Conservation (phyloP, 2,888 invertebrate species). For the Schizaphis graminum region DNA sequence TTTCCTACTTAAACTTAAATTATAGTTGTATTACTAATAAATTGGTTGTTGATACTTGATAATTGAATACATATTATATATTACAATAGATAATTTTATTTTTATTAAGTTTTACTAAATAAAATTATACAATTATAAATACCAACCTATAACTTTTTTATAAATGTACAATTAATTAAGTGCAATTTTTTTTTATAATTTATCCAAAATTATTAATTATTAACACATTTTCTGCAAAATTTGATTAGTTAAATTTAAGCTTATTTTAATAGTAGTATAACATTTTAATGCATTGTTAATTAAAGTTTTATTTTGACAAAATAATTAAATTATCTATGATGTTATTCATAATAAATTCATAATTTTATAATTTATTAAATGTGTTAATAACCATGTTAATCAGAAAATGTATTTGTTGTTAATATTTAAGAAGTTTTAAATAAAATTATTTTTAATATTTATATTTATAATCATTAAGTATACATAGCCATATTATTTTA, state of each 20-base stretch:
- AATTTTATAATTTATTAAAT: neutral
- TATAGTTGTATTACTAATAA: neutral
- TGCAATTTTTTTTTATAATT: constrained; percentile 34
- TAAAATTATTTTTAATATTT: constrained; percentile 42
- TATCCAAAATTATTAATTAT: neutral
- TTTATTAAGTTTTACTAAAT: neutral
- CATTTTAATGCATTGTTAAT: neutral
- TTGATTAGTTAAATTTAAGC: neutral
- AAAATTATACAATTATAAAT: neutral
- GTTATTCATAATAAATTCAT: neutral
- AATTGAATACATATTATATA: neutral
- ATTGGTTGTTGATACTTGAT: neutral
- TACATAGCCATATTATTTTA: constrained; percentile 52
- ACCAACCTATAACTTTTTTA: neutral
- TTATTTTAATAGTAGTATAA: neutral
- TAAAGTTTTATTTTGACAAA: neutral
- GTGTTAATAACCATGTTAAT: neutral
- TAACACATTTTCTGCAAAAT: neutral
- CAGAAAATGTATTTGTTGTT: constrained; percentile 56
- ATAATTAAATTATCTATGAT: neutral
- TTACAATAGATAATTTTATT: neutral
- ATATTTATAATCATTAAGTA: constrained; percentile 34
- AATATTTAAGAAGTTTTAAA: constrained; percentile 44
- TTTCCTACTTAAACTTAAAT: neutral
- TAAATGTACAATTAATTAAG: neutral